phyloP scores from a whole-genome alignment of 30 jellyfish, hydroid and myxozoan genomes.

The Hydra vulgaris region DNA sequence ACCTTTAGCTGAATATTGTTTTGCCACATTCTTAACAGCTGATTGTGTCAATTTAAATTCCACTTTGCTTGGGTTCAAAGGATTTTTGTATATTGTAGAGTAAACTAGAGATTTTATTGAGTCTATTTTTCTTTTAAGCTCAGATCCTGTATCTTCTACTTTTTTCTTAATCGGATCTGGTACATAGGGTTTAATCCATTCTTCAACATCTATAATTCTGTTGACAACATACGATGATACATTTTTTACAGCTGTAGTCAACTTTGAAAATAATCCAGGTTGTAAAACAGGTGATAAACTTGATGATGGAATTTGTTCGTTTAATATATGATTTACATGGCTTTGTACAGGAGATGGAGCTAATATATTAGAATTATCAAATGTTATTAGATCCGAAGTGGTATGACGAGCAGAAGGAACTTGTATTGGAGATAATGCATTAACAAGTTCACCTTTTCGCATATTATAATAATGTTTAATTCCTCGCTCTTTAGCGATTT shows the following conservation, averaged over 20 bases:
- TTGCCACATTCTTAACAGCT: neutral
- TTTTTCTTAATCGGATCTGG: neutral
- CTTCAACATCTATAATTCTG: neutral
- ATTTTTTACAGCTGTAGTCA: neutral
- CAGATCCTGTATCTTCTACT: neutral
- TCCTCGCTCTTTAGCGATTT: neutral
- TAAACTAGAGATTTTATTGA: neutral
- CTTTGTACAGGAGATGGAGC: neutral
- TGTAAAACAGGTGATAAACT: neutral
- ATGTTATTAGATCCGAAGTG: too few relatives aligned
- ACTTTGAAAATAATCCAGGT: neutral
- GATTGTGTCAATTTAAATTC: neutral
- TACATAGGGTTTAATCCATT: neutral
- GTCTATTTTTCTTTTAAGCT: neutral
- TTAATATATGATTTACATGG: neutral
- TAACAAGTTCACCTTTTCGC: neutral
- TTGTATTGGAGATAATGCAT: neutral
- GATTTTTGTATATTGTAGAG: neutral
- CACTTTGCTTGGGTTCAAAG: neutral
- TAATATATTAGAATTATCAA: too few relatives aligned
- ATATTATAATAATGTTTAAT: too few relatives aligned
- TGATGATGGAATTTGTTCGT: neutral
- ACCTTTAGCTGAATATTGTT: neutral
- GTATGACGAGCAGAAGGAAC: neutral
- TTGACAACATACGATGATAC: neutral